Evolutionary conservation across 2,113 vertebrate genomes (phyloP), one percentile per base, ranked within the genome.

Genomic region (Zootoca vivipara): DNA sequence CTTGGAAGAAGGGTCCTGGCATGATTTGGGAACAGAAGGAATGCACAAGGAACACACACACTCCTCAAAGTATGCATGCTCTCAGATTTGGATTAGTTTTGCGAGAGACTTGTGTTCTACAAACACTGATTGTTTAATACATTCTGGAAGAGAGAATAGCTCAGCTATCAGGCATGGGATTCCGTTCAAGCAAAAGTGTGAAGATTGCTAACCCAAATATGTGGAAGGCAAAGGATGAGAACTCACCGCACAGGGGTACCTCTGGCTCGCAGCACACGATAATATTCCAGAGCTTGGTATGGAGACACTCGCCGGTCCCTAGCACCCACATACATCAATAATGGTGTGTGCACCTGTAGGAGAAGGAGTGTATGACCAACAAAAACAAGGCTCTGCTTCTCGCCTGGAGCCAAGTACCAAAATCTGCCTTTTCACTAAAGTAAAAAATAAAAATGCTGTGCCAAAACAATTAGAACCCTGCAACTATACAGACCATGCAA

Each of bases 261-360:
- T 84, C 96, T 95, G 95, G 97, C 97, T 93, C 96, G 96, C 93
- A 98, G 94, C 2, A 95, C 96, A 80, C 96, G 96, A 86, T 98
- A 98, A 84, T 98, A 97, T 94, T 98, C 98, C 93, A 98, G 89
- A 0, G 98, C 96, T 89, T 98, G 98, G 0, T 92, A 96, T 67
- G 98, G 97, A 82, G 96, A 97, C 90, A 98, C 97, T 0, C 97
- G 93, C 33, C 92, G 95, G 94, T 98, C 98, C 93, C 73, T 95
- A 24, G 90, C 97, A 0, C 98, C 98, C 86, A 98, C 94, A 6
- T 98, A 97, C 86, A 98, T 95, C 89, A 98, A 92, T 89, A 98
- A 92, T 0, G 97, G 97, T 0, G 96, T 94, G 86, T 33, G 95
- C 78, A 98, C 96, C 97, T 98, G 89, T 9, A 46, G 89, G 62